Evolutionary conservation across 1,140 invertebrate genomes (phyloP).

Genomic region (Nasonia giraulti): DNA sequence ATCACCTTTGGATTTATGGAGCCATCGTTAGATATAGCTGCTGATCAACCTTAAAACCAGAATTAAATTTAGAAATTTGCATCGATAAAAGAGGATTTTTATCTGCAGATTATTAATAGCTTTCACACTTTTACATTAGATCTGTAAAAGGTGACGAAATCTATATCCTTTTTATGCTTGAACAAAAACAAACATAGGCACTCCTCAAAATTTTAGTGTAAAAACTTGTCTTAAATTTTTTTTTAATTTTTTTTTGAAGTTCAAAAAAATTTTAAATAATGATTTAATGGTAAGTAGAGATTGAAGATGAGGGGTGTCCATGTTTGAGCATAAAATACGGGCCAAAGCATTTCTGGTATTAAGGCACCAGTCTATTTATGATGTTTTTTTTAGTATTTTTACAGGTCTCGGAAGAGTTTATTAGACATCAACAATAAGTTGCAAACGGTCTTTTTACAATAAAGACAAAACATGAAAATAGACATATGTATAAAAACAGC

Average conservation of each 20-base stretch:
- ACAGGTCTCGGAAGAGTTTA: constrained; percentile 57
- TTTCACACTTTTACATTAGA: constrained; percentile 26
- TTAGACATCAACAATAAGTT: constrained; percentile 33
- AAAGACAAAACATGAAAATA: constrained; percentile 20
- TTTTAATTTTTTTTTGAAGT: constrained; percentile 26
- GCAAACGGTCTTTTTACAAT: background rate
- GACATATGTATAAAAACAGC: constrained; percentile 19
- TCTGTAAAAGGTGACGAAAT: constrained; percentile 41
- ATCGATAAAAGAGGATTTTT: constrained; percentile 34
- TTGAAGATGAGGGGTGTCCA: constrained; percentile 22
- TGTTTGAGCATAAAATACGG: constrained; percentile 34
- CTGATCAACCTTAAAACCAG: constrained; percentile 57
- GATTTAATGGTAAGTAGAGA: constrained; percentile 39
- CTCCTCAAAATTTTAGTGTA: constrained; percentile 41
- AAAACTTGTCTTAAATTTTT: background rate
- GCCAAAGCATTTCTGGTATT: constrained; percentile 53
- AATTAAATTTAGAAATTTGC: constrained; percentile 52
- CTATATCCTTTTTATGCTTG: constrained; percentile 34
- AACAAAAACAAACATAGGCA: constrained; percentile 51
- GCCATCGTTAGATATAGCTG: constrained; percentile 48
- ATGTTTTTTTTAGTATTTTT: constrained; percentile 54
- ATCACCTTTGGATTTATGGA: constrained; percentile 51
- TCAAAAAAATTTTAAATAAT: background rate
- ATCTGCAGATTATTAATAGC: constrained; percentile 18
- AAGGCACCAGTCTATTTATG: constrained; percentile 41